Percentiles rank a stretch among this genome's conserved stretches.
Conservation (phyloP, 2,888 invertebrate genomes). For the Melinaea menophilus region DNA sequence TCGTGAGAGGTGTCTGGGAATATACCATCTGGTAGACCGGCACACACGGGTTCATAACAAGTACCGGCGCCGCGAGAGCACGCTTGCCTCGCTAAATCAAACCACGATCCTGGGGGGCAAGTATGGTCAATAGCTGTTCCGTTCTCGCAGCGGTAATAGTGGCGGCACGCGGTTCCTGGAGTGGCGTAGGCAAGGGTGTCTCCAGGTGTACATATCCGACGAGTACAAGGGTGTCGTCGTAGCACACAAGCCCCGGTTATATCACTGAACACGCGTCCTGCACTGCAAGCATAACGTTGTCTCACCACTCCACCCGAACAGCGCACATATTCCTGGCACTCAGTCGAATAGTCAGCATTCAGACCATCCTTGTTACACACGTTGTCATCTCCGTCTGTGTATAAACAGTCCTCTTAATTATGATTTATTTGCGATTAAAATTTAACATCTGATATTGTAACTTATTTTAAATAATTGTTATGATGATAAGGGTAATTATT, state of each 20-base stretch:
- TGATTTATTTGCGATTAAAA: conserved; percentile 8
- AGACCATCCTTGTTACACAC: conserved; percentile 64
- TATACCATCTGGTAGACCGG: conserved; percentile 75
- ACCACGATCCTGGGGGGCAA: conserved; percentile 76
- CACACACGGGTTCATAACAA: conserved; percentile 79
- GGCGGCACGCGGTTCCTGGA: conserved; percentile 76
- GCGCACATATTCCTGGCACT: conserved; percentile 67
- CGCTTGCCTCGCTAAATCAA: conserved; percentile 74
- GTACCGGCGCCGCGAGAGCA: conserved; percentile 75
- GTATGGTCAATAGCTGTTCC: conserved; percentile 66
- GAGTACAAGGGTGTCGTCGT: conserved; percentile 58
- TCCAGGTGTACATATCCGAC: conserved; percentile 55
- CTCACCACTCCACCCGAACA: conserved; percentile 53
- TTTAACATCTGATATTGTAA: conserved; percentile 3
- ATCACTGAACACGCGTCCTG: conserved; percentile 65
- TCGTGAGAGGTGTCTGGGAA: conserved; percentile 78
- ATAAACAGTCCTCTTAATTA: conserved; percentile 1
- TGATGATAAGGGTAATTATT: too few species aligned
- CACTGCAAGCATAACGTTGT: conserved; percentile 58
- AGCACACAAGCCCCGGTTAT: conserved; percentile 63
- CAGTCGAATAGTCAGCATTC: conserved; percentile 63
- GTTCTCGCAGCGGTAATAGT: conserved; percentile 77
- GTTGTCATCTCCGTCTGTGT: conserved; percentile 53
- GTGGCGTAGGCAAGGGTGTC: conserved; percentile 71
- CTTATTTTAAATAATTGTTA: not conserved